phyloP scores from a whole-genome alignment of 2,888 invertebrate species.

The Cheilosia urbana region DNA sequence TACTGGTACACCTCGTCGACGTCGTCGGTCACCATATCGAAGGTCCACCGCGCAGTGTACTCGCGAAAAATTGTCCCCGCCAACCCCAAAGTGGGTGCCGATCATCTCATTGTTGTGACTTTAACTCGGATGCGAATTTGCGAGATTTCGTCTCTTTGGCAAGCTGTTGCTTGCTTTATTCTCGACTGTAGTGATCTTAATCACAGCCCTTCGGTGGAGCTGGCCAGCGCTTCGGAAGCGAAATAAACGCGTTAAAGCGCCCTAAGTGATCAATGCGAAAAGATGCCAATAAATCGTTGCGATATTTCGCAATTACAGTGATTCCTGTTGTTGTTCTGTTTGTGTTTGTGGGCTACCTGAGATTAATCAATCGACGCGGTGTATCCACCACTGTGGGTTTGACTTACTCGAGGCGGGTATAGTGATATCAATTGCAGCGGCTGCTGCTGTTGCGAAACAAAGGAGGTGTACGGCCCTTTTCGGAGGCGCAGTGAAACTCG shows the following conservation, averaged over 20 bases:
- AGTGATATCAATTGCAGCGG: slow-evolving; percentile 46
- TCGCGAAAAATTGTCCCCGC: slow-evolving; percentile 8
- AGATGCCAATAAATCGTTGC: slow-evolving; percentile 68
- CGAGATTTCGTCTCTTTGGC: slow-evolving; percentile 41
- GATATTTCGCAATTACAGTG: slow-evolving; percentile 71
- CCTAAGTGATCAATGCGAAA: slow-evolving; percentile 65
- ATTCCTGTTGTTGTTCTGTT: slow-evolving; percentile 49
- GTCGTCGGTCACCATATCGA: slow-evolving; percentile 30
- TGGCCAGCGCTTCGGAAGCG: slow-evolving; percentile 29
- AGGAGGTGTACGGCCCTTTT: slow-evolving; percentile 50
- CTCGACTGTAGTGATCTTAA: slow-evolving; percentile 59
- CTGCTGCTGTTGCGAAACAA: slow-evolving; percentile 44
- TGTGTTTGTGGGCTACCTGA: slow-evolving; percentile 64
- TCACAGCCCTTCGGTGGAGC: slow-evolving; percentile 34
- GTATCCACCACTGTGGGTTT: slow-evolving; percentile 27
- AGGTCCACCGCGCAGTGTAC: slow-evolving; percentile 22
- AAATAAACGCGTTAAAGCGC: slow-evolving; percentile 68
- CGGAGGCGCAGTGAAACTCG: slow-evolving; percentile 4
- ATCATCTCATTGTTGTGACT: slow-evolving; percentile 55
- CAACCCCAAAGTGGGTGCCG: slow-evolving; percentile 22
- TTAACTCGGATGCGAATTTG: slow-evolving; percentile 45
- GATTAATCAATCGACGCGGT: slow-evolving; percentile 65
- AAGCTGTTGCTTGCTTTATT: slow-evolving; percentile 48
- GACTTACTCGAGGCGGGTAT: slow-evolving; percentile 53
- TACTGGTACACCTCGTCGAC: slow-evolving; percentile 19